Evolutionary conservation across 2,113 vertebrate species (phyloP), one percentile per base, ranked within the genome.

Genomic region (Puffinus mauretanicus): DNA sequence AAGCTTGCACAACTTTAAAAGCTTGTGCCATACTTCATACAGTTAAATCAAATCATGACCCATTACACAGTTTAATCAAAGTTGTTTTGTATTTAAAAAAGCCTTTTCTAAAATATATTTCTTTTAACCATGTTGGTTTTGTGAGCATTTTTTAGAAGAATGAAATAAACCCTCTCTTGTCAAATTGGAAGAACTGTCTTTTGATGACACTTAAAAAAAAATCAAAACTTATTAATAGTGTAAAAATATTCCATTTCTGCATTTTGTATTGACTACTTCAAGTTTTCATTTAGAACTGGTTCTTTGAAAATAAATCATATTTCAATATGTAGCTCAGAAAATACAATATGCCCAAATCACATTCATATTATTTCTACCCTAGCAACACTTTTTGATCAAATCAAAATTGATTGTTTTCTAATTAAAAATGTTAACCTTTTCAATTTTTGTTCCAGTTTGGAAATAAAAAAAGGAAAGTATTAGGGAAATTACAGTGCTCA

Each of bases 321-420:
- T 94, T 91, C 60, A 82, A 16, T 78, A 51, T 15, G 5, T 51
- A 71, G 13, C n/a, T 89, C 34, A 26, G 55, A 88, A 92, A 91
- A 79, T 62, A 64, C 21, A 66, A 27, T 67, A 81, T 77, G 21
- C 10, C 13, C 10, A 67, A 73, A 92, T 78, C 13, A 42, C 4
- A 32, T n/a, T 86, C 21, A 64, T 75, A 55, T 73, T 87, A 82
- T 64, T 95, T 78, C 42, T 83, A 66, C 20, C 5, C 11, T 46
- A 71, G 26, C 11, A 94, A 69, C 9, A 57, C 4, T 81, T 83
- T 69, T 89, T 89, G 36, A 84, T 82, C 69, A 84, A 93, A 95
- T 82, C 10, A 92, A 82, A 93, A 96, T 82, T 64, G 65, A 82
- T 72, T 89, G 26, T 47, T 96, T 93, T 62, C n/a, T 76, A 66